Base-by-base conservation (phyloP, 2,888 invertebrate genomes). In the Shargacucullia verbasci region DNA sequence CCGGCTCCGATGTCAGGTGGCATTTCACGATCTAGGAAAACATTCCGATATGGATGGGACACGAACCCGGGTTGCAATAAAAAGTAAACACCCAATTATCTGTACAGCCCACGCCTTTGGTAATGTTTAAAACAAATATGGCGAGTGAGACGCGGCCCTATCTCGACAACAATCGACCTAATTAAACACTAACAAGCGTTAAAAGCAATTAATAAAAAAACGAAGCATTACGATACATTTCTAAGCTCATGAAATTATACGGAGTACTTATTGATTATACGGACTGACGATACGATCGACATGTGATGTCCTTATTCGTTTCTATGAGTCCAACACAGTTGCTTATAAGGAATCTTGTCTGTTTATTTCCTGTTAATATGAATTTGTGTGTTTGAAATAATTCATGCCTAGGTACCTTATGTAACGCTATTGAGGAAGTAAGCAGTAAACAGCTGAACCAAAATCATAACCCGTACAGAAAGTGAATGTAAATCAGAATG, bases 11-110 rank as follows among this genome's bases (percentile, higher is more conserved):
- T 63, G 62, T 58, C 65, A 48, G 50, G 66, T 78, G 77, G 80
- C 85, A 86, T 88, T 88, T 87, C 89, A 89, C 89, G 87, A 88
- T 79, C 87, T 82, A 79, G 80, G 80, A 81, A 75, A 81, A 75
- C 80, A 78, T 78, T 79, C 77, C 76, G 64, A 78, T 78, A 82
- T 72, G 73, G 76, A 72, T 66, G 57, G 69, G 66, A 78, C 81
- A 79, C 78, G 79, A 81, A 75, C 68, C 69, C 49, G 65, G 55
- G 58, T 47, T 66, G 61, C 59, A 70, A 75, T 70, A 79, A 84
- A 84, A 83, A 85, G 75, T 70, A 67, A 74, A 75, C 63, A 70
- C 59, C 77, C 78, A 82, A 83, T 84, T 83, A 84, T 75, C 68
- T 64, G 47, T 61, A 56, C 58, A 56, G 68, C 71, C 63, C 55